Base-by-base conservation (phyloP, 2,888 invertebrate genomes). In the Athalia rosae region DNA sequence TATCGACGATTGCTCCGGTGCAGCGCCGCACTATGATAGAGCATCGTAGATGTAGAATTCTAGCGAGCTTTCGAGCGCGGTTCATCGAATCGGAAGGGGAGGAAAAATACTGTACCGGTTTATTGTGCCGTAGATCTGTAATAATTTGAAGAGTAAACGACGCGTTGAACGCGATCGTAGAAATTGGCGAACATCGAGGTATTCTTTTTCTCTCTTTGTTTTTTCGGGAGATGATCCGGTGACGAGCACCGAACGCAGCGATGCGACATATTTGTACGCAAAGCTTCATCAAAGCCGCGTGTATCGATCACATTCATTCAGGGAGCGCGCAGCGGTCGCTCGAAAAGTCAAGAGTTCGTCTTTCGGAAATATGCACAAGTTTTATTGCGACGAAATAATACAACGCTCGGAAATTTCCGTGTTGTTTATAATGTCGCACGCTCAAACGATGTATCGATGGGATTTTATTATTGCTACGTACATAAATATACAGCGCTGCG, bases 191-290 rank as follows among this genome's bases (percentile, higher is more conserved):
- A 28, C 2, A 28, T 28, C 28, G 28, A 2, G 28, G 28, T 28
- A 28, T 28, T 28, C 1, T 28, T 28, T 2, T 28, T 2, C 28
- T 28, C 28, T 28, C 28, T 28, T 28, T 28, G 28, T 1, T 28
- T 28, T 28, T 28, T 28, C 28, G 28, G 53, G 53, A 53, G 53
- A 53, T 11, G 9, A n/a, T 53, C 8, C n/a, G 61, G 13, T 13
- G 61, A 13, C 11, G 13, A 61, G 8, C 4, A 28, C n/a, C 61
- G 8, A 13, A 11, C 58, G 71, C 71, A 15, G 45, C 58, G 41
- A 71, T 71, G 71, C 71, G 71, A 71, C 71, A 71, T 11, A 59
- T 71, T 71, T 71, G 59, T 71, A 71, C 71, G 71, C 71, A 71
- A 56, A 71, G 45, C 71, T 15, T 71, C 71, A 71, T 71, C 71